Conservation (phyloP, 2,797 vertebrate genomes). For the Myripristis murdjan region DNA sequence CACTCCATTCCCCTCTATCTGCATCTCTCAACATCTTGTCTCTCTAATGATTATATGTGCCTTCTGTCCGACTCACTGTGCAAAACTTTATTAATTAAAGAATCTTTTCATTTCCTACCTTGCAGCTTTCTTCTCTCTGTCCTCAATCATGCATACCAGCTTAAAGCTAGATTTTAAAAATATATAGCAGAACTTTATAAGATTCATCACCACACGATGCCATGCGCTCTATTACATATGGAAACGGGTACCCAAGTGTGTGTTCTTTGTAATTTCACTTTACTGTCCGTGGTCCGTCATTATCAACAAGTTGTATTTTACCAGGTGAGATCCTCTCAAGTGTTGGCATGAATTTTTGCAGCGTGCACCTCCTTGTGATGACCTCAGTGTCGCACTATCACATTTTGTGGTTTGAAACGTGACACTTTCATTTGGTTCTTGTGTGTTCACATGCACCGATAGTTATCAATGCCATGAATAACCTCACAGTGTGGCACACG, state of each 20-base stretch:
- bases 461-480: neutral
- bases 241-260: conserved; percentile 25
- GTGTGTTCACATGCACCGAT: neutral
- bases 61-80: conserved; percentile 71
- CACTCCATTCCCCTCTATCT: conserved; percentile 20
- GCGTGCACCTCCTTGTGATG: conserved; percentile 22
- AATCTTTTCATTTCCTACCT: conserved; percentile 62
- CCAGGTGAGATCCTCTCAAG: conserved; percentile 65
- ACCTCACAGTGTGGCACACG: neutral
- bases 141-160: conserved; percentile 8
- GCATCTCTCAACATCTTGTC: conserved; percentile 39
- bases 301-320: conserved; percentile 31
- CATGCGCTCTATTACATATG: neutral
- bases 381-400: neutral
- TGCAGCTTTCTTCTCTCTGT: conserved; percentile 57
- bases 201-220: neutral
- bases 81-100: conserved; percentile 67
- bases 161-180: neutral
- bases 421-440: conserved; percentile 1
- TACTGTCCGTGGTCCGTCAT: conserved; percentile 19
- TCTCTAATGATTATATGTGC: conserved; percentile 74
- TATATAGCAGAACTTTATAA: neutral
- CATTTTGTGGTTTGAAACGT: neutral
- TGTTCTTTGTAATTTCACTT: conserved; percentile 9
- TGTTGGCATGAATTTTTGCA: conserved; percentile 58